Percentiles rank a stretch among this genome's conserved stretches.
Evolutionary conservation across 2,797 vertebrate genomes (phyloP).

Genomic region (Hybognathus amarus): DNA sequence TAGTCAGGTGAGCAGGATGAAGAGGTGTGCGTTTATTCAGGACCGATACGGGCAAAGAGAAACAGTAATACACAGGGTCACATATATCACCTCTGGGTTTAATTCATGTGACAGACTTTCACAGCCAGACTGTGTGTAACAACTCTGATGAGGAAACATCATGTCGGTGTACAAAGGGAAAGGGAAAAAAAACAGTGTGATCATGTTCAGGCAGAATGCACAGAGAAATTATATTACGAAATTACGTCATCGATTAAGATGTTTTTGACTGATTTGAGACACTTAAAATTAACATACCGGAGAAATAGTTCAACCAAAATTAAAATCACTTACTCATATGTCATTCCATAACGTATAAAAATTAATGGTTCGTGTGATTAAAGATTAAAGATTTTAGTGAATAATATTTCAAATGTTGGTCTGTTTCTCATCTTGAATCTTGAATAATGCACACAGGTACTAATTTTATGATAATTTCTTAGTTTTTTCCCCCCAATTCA

Average conservation of each 20-base stretch:
- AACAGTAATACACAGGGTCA: constrained; percentile 54
- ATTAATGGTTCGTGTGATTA: not conserved
- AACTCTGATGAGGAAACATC: not conserved
- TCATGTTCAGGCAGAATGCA: not conserved
- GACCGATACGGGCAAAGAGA: constrained; percentile 56
- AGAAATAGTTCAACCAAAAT: not conserved
- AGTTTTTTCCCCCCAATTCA: not conserved
- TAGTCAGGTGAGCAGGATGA: constrained; percentile 66
- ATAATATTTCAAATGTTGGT: not conserved
- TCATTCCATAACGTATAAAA: not conserved
- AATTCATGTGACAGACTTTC: constrained; percentile 21
- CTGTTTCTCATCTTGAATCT: not conserved
- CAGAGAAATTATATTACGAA: not conserved
- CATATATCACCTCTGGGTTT: constrained; percentile 32
- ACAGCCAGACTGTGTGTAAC: constrained; percentile 5
- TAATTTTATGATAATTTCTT: not conserved
- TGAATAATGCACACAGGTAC: not conserved
- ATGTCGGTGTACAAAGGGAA: constrained; percentile 4
- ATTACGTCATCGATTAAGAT: not conserved
- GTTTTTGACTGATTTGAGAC: not conserved
- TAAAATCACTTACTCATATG: not conserved
- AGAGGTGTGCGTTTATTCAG: constrained; percentile 63
- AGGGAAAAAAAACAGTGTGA: not conserved
- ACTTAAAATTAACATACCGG: not conserved
- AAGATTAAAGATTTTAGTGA: not conserved